Evolutionary conservation across 1,140 invertebrate genomes (phyloP).

Genomic region (Danaus melanippus): DNA sequence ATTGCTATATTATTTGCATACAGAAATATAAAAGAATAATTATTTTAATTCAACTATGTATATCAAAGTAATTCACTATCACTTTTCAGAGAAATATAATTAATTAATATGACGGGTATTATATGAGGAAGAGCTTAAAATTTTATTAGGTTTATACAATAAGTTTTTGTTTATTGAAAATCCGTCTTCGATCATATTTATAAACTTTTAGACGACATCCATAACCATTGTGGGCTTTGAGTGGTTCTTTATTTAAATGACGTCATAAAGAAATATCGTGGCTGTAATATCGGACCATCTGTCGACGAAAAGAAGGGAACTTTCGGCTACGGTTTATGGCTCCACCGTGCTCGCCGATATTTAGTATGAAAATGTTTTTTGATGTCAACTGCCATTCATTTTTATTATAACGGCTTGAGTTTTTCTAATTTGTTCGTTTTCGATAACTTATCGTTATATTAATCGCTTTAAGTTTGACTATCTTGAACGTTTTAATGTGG

Average conservation of each 20-base stretch:
- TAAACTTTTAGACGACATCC: slow-evolving; percentile 42
- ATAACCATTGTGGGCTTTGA: slow-evolving; percentile 43
- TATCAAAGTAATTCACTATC: too few species aligned
- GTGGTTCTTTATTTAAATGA: slow-evolving; percentile 66
- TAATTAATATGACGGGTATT: too few species aligned
- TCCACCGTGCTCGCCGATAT: slow-evolving; percentile 46
- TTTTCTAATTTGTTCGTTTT: slow-evolving; percentile 1
- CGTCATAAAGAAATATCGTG: slow-evolving; percentile 63
- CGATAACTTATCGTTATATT: too few species aligned
- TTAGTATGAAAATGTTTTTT: slow-evolving; percentile 58
- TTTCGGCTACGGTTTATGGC: slow-evolving; percentile 61
- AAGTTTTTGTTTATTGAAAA: slow-evolving; percentile 1
- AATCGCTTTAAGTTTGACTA: background rate
- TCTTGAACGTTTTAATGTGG: background rate
- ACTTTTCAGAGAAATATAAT: too few species aligned
- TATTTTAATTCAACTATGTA: too few species aligned
- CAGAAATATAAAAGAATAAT: too few species aligned
- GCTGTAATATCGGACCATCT: slow-evolving; percentile 62
- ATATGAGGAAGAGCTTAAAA: too few species aligned
- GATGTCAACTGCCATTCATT: slow-evolving; percentile 22
- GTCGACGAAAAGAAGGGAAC: slow-evolving; percentile 60
- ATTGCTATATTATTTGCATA: too few species aligned
- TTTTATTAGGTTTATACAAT: too few species aligned
- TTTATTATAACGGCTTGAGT: slow-evolving; percentile 20
- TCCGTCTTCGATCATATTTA: slow-evolving; percentile 24